Conservation (phyloP, 2,113 vertebrate species). For the Columbina picui region DNA sequence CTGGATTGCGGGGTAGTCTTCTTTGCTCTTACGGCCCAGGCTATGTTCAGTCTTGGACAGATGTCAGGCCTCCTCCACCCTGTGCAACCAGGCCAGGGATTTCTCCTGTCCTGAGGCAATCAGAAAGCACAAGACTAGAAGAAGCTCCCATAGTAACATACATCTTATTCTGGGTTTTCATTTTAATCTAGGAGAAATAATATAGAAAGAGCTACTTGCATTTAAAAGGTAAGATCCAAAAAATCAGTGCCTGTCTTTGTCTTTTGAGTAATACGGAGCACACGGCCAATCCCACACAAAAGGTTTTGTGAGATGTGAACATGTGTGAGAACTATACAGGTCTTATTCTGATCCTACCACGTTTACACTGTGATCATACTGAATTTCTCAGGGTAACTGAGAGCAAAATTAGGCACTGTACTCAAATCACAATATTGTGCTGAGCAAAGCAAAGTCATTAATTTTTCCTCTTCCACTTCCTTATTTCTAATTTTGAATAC, state of each 20-base stretch:
- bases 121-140: not conserved
- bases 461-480: slow-evolving; percentile 54
- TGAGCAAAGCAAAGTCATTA: slow-evolving; percentile 29
- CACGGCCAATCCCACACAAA: not conserved
- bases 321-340: not conserved
- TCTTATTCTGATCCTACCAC: not conserved
- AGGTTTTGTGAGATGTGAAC: not conserved
- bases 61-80: not conserved
- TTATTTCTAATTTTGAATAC: slow-evolving; percentile 60
- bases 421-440: not conserved
- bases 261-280: not conserved
- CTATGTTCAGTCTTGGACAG: not conserved
- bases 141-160: not conserved
- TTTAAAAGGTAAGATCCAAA: not conserved
- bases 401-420: not conserved
- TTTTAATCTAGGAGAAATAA: not conserved
- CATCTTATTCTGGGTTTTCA: not conserved
- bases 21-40: not conserved
- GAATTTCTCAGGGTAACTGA: not conserved
- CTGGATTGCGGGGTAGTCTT: not conserved
- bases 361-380: not conserved
- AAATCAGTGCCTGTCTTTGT: not conserved
- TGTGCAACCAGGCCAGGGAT: not conserved
- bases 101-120: not conserved
- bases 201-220: not conserved